phyloP scores from a whole-genome alignment of 1,140 invertebrate species.

The Solenopsis invicta region DNA sequence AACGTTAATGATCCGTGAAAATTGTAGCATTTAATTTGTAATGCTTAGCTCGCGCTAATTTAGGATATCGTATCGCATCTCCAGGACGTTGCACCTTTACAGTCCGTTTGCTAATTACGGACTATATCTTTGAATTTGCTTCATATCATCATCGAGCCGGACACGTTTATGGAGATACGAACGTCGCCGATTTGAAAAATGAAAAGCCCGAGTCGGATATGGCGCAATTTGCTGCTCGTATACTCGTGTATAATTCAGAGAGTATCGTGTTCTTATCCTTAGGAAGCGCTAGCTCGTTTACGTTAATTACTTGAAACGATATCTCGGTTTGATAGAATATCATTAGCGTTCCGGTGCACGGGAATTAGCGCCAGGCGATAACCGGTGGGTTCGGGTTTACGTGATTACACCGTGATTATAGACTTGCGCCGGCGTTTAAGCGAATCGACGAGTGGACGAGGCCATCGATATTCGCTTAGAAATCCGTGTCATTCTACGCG shows the following conservation, averaged over 20 bases:
- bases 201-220: neutral
- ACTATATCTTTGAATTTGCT: neutral
- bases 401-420: conserved; percentile 59
- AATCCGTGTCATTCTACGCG: conserved; percentile 48
- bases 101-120: neutral
- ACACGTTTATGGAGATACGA: neutral
- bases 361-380: conserved; percentile 60
- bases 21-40: neutral
- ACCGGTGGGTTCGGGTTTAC: conserved; percentile 48
- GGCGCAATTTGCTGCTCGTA: neutral
- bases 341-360: conserved; percentile 56
- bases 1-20: conserved; percentile 9
- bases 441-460: conserved; percentile 21
- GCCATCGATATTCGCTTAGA: conserved; percentile 61
- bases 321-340: conserved; percentile 62
- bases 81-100: neutral
- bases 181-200: conserved; percentile 1
- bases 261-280: conserved; percentile 18
- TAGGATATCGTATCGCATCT: neutral
- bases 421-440: conserved; percentile 53
- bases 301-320: conserved; percentile 63
- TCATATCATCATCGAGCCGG: neutral
- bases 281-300: conserved; percentile 38
- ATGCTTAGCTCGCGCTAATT: neutral
- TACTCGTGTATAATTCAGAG: conserved; percentile 27